A percentile compares a stretch with the other conserved stretches of the same genome.
Conservation (phyloP, 2,113 vertebrate species). For the Mirounga angustirostris region DNA sequence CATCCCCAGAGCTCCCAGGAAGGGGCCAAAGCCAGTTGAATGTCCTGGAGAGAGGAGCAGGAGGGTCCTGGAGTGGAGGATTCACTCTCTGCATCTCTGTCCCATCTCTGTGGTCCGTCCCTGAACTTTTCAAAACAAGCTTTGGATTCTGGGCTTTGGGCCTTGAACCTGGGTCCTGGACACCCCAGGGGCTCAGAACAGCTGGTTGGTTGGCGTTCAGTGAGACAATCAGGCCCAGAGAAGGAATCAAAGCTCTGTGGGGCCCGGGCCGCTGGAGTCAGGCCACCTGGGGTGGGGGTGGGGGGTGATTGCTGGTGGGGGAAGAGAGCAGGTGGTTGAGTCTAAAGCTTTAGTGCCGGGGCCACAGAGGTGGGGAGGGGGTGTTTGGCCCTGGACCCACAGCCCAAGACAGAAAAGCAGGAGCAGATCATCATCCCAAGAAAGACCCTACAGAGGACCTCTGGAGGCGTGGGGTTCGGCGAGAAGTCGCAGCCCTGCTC, state of each 20-base stretch:
- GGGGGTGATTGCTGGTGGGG: not conserved
- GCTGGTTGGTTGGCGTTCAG: not conserved
- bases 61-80: not conserved
- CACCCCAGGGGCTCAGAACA: not conserved
- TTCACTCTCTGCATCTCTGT: not conserved
- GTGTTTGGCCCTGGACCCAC: constrained; percentile 74
- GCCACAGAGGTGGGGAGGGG: constrained; percentile 44
- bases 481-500: constrained; percentile 10
- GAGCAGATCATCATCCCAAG: constrained; percentile 62
- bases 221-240: constrained; percentile 9
- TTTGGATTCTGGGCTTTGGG: constrained; percentile 44
- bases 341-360: constrained; percentile 86
- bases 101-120: not conserved
- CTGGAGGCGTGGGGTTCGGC: not conserved
- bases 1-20: constrained; percentile 46
- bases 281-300: not conserved
- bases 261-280: not conserved
- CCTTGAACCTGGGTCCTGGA: not conserved
- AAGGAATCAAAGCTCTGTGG: not conserved
- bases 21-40: constrained; percentile 50
- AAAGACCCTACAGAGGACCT: constrained; percentile 77
- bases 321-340: constrained; percentile 47
- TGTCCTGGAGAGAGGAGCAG: not conserved
- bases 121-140: constrained; percentile 57
- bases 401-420: constrained; percentile 68